Evolutionary conservation across 1,140 invertebrate species (phyloP).

Genomic region (Asbolus verrucosus): DNA sequence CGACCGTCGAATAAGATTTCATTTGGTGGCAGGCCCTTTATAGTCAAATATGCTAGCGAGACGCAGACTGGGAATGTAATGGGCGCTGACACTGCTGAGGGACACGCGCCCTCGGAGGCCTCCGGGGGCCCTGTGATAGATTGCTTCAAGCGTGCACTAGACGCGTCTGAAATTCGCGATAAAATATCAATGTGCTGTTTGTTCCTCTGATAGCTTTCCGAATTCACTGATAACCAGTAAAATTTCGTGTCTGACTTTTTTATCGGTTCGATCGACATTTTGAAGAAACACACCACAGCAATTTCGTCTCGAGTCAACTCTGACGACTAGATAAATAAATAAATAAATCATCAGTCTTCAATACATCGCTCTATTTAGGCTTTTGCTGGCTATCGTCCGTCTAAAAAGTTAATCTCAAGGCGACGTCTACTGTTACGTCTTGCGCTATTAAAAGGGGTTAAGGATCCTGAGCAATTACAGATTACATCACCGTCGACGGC

Average conservation of each 20-base stretch:
- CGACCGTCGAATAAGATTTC: not conserved
- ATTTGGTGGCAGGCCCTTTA: not conserved
- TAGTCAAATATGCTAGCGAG: constrained; percentile 24
- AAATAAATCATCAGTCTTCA: constrained; percentile 22
- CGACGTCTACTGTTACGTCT: constrained; percentile 9
- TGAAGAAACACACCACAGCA: constrained; percentile 23
- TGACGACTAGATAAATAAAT: constrained; percentile 10
- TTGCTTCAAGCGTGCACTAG: constrained; percentile 50
- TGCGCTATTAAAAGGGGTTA: constrained; percentile 28
- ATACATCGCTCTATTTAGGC: not conserved
- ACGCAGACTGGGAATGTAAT: constrained; percentile 6
- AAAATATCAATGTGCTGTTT: constrained; percentile 54
- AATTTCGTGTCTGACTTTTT: constrained; percentile 39
- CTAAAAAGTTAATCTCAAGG: constrained; percentile 17
- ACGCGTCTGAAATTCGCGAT: constrained; percentile 52
- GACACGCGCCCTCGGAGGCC: constrained; percentile 22
- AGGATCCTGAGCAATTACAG: constrained; percentile 21
- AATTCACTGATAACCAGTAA: constrained; percentile 40
- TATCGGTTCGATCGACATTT: constrained; percentile 23
- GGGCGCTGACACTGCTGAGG: constrained; percentile 24
- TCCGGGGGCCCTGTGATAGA: constrained; percentile 47
- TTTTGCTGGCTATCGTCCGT: not conserved
- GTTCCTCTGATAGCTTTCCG: constrained; percentile 48
- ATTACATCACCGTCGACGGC: constrained; percentile 17
- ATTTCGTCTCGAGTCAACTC: constrained; percentile 5